phyloP scores from a whole-genome alignment of 2,113 vertebrate species.

The Acinonyx jubatus region DNA sequence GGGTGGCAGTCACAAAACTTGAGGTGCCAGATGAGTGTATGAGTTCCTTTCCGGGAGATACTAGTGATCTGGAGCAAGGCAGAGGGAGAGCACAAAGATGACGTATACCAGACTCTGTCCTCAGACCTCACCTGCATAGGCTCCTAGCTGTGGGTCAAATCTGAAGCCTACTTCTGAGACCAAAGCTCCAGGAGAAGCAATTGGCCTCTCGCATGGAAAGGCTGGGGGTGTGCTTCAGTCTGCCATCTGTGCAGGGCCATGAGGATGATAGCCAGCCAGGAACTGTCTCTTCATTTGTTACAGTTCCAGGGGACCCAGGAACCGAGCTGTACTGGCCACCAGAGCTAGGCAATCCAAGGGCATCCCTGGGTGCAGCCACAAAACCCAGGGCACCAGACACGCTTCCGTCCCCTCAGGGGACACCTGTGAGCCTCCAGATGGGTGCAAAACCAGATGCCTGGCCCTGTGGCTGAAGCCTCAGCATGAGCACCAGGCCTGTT shows the following conservation, averaged over 20 bases:
- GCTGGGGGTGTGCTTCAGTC: background rate
- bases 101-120: background rate
- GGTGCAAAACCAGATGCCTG: background rate
- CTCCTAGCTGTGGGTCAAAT: background rate
- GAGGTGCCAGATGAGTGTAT: background rate
- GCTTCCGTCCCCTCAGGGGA: background rate
- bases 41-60: background rate
- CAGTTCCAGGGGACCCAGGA: background rate
- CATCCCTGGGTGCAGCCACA: background rate
- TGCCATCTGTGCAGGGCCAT: background rate
- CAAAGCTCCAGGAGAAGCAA: background rate
- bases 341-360: background rate
- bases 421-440: background rate
- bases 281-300: background rate
- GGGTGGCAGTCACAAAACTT: background rate
- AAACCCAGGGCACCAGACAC: background rate
- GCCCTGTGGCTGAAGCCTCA: background rate
- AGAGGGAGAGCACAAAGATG: background rate
- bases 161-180: background rate
- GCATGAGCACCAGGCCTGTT: background rate
- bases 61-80: background rate
- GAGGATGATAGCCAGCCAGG: background rate
- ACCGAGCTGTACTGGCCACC: background rate
- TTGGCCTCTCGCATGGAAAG: background rate
- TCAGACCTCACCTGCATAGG: background rate